Conservation (phyloP, 1,140 invertebrate species). For the Phortica variegata region DNA sequence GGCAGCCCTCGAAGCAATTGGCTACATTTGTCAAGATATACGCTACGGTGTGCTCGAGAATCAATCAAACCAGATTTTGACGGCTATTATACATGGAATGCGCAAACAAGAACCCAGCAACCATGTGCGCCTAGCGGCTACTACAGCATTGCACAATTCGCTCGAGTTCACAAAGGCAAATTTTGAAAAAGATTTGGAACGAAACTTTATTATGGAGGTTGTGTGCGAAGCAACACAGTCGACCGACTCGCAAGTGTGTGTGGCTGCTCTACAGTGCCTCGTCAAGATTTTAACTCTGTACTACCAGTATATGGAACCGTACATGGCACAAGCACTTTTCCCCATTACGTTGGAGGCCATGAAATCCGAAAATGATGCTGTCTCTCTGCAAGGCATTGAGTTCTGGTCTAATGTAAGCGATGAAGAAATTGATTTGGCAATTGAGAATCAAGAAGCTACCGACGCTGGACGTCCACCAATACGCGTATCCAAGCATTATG, state of each 20-base stretch:
- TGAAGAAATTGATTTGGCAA: constrained; percentile 95
- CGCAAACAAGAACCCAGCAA: constrained; percentile 77
- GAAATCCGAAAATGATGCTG: constrained; percentile 94
- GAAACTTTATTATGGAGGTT: constrained; percentile 99
- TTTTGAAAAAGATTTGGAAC: constrained; percentile 95
- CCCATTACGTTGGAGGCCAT: constrained; percentile 98
- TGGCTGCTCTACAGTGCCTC: constrained; percentile 95
- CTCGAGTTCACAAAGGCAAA: constrained; percentile 98
- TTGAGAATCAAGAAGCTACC: constrained; percentile 90
- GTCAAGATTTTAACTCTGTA: constrained; percentile 99
- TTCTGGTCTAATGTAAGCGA: constrained; percentile 99
- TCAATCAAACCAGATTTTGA: constrained; percentile 95
- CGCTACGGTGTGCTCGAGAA: constrained; percentile 87
- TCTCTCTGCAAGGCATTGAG: constrained; percentile 98
- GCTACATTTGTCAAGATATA: constrained; percentile 82
- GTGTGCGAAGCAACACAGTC: constrained; percentile 92
- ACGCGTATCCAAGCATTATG: constrained; percentile 88
- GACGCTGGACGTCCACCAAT: constrained; percentile 90
- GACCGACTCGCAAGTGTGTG: constrained; percentile 83
- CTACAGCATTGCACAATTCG: constrained; percentile 95
- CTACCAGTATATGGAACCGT: constrained; percentile 98
- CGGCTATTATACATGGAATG: constrained; percentile 99
- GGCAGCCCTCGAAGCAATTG: constrained; percentile 95
- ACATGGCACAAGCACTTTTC: constrained; percentile 98
- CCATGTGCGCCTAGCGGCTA: constrained; percentile 90